Evolutionary conservation across 2,888 invertebrate species (phyloP), one percentile per base, ranked within the genome.

Genomic region (Agrochola circellaris): DNA sequence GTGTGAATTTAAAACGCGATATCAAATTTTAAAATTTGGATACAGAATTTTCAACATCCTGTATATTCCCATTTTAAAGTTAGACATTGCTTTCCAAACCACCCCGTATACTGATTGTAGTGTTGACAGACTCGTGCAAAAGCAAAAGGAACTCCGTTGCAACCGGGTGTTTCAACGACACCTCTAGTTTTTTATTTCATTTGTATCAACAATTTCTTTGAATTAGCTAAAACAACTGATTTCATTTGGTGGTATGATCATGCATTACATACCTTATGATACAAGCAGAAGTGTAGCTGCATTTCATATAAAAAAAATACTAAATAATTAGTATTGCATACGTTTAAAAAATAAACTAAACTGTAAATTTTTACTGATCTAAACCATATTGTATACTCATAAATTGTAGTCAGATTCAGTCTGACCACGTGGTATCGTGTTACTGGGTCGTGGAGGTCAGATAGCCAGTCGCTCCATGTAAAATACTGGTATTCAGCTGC

Each of bases 221-320:
- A 42, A 34, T 64, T 30, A 4, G 17, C 23, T 56, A 82, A 85
- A 65, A 76, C 83, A 82, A 82, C 83, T 85, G 54, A 82, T 82
- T 75, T 82, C n/a, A 69, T 38, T 38, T 61, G 5, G 1, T 9
- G 58, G 23, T 79, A 56, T 45, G 7, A 54, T 34, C 67, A 51
- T 77, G 77, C 30, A 70, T 7, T 17, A 23, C 7, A 73, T n/a
- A 54, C 56, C 56, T 17, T 26, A 30, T 17, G 0, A 34, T 11
- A 58, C 15, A 23, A 30, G 13, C 30, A n/a, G 13, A 48, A 1
- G 1, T n/a, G 3, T 60, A 60, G 76, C 60, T 48, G 58, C 26
- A 60, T 11, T 75, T 26, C 2, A 48, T 56, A n/a, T 51, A 15
- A 54, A 38, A 73, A 42, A 45, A 56, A 34, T 75, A 75, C 75